A percentile compares a stretch with the other conserved stretches of the same genome.
These are phyloP conservation scores for Leptura quadrifasciata DNA, from an alignment of 2,888 invertebrate species.

Conservation along the genomic window DNA sequence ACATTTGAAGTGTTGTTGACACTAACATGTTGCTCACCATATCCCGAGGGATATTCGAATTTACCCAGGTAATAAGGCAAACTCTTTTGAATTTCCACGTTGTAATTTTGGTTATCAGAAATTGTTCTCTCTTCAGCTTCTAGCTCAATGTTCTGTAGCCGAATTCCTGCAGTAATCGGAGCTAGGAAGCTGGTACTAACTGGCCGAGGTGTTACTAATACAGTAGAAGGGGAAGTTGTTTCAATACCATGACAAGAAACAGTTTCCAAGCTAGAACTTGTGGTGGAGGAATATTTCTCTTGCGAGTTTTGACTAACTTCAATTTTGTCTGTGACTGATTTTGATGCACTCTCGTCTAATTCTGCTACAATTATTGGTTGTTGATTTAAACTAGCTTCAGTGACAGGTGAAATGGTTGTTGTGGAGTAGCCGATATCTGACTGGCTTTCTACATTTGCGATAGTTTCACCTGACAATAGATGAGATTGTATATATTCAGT, in stretches of 20 bases:
- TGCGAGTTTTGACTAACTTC: conserved; percentile 43
- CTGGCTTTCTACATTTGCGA: conserved; percentile 42
- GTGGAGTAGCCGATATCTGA: conserved; percentile 48
- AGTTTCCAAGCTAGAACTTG: conserved; percentile 61
- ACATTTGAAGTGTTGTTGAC: conserved; percentile 59
- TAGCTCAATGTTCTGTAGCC: conserved; percentile 73
- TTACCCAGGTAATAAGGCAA: conserved; percentile 76
- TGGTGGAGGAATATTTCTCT: conserved; percentile 55
- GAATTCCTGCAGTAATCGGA: conserved; percentile 78
- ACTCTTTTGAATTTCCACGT: conserved; percentile 81
- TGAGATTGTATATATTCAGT: conserved; percentile 53
- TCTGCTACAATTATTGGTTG: conserved; percentile 72
- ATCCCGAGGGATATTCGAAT: conserved; percentile 73
- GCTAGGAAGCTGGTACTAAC: conserved; percentile 77
- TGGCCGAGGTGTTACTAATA: conserved; percentile 77
- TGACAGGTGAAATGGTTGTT: conserved; percentile 48
- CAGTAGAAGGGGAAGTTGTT: conserved; percentile 58
- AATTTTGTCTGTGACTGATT: conserved; percentile 62
- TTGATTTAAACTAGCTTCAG: conserved; percentile 60
- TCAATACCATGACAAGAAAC: conserved; percentile 51
- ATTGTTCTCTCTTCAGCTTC: conserved; percentile 42
- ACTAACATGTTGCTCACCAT: conserved; percentile 66
- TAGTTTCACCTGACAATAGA: conserved; percentile 28
- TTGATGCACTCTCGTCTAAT: conserved; percentile 61
- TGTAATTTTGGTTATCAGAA: conserved; percentile 69